A percentile compares a stretch with the other conserved stretches of the same genome.
Evolutionary conservation across 1,140 invertebrate species (phyloP).

Genomic region (Conus betulinus): DNA sequence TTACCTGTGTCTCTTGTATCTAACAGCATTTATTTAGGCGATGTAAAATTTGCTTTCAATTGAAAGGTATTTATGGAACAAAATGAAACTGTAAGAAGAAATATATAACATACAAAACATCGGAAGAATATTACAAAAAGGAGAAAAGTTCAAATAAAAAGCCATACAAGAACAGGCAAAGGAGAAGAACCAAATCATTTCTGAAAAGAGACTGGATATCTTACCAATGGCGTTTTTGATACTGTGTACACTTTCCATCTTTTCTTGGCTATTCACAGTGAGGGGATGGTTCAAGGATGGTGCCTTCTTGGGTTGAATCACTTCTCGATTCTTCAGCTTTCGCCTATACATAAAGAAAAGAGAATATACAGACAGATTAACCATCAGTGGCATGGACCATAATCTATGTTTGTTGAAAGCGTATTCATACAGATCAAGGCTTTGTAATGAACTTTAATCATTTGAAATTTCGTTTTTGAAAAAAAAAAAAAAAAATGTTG

Average conservation of each 20-base stretch:
- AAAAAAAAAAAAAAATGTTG: no score
- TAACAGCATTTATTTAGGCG: no score
- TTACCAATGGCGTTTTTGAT: slow-evolving; percentile 74
- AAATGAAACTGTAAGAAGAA: not conserved
- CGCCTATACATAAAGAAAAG: slow-evolving; percentile 53
- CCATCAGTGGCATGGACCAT: no score
- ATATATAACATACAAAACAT: slow-evolving; percentile 2
- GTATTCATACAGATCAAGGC: no score
- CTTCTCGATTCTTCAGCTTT: slow-evolving; percentile 71
- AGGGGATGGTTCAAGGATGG: slow-evolving; percentile 70
- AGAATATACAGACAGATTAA: not conserved
- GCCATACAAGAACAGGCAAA: not conserved
- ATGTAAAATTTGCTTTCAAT: not conserved
- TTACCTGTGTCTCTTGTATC: no score
- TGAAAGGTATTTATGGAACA: not conserved
- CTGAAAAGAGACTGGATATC: slow-evolving; percentile 16
- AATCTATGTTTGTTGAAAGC: no score
- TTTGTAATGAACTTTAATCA: no score
- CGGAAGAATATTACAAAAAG: slow-evolving; percentile 14
- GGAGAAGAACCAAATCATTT: slow-evolving; percentile 14
- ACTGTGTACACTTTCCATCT: slow-evolving; percentile 70
- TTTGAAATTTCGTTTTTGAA: no score
- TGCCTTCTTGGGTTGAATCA: slow-evolving; percentile 54
- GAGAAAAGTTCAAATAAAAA: slow-evolving; percentile 23
- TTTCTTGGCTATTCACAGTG: slow-evolving; percentile 58